Base-by-base conservation (phyloP, 1,140 invertebrate species). In the Aphelenchoides avenae region DNA sequence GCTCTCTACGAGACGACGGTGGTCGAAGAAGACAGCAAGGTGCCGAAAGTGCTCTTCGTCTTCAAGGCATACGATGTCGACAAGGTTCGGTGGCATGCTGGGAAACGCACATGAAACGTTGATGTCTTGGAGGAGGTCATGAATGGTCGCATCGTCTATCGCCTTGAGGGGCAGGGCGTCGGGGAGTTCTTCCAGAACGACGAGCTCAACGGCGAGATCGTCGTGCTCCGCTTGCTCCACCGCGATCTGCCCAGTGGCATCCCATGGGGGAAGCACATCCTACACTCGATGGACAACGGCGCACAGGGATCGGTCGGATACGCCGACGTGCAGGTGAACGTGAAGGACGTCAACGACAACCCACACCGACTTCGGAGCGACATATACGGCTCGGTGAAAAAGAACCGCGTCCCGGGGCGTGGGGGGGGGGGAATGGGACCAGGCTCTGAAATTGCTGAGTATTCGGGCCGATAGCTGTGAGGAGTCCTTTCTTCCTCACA, bases 271-370 rank as follows among this genome's bases (percentile, higher is more conserved):
- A 85, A 92, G 67, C 96, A 98, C 79, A 96, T 92, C 3, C 91
- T 97, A 3, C 92, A 68, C 44, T 68, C 73, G 11, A 60, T 64
- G 18, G 73, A 73, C 60, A 61, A 70, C 37, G 63, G 73, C 33
- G 66, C 69, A 27, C 52, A 71, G 15, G 67, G 73, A n/a, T 64
- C 79, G 49, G 90, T 94, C 4, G 92, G 93, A 36, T 96, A 96
- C 77, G 90, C 91, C n/a, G 91, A 95, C 79, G 91, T 98, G 3
- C 49, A 70, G 46, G 71, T 71, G 0, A 46, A 36, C 24, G 30
- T 96, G 2, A 89, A 91, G 77, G 93, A 97, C 76, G 92, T 96
- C 72, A 98, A 98, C 80, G 94, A 98, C 80, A 97, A 98, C 79
- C 86, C 88, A 11, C 94, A 94, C 2, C 86, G 90, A 59, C 98